Conservation (phyloP, 2,888 invertebrate species). For the Aproaerema taeniolella region DNA sequence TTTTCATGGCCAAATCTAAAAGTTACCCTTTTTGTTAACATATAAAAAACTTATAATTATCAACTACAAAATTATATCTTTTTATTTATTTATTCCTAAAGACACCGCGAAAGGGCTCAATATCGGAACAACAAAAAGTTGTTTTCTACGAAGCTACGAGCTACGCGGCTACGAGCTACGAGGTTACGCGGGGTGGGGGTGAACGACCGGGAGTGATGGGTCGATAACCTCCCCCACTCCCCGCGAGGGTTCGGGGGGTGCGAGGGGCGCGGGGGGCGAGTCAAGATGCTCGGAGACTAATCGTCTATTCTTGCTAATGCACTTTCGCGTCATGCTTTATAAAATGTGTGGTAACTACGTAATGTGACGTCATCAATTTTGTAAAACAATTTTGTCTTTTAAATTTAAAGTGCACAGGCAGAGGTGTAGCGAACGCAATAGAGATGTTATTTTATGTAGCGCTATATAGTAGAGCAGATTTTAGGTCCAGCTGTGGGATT, state of each 20-base stretch:
- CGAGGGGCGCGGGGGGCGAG: slow-evolving; percentile 36
- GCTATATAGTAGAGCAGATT: no score
- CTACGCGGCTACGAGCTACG: slow-evolving; percentile 23
- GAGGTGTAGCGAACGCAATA: no score
- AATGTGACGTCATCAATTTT: not conserved
- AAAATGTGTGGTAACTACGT: slow-evolving; percentile 1
- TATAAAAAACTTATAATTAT: no score
- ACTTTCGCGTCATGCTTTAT: slow-evolving; percentile 6
- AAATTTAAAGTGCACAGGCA: no score
- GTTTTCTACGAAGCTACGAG: slow-evolving; percentile 34
- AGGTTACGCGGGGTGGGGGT: slow-evolving; percentile 53
- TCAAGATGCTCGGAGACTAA: slow-evolving; percentile 30
- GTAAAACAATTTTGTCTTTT: no score
- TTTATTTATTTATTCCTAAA: no score
- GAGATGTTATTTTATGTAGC: no score
- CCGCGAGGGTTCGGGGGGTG: no score
- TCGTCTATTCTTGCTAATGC: slow-evolving; percentile 12
- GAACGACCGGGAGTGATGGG: slow-evolving; percentile 61
- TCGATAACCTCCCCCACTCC: slow-evolving; percentile 50
- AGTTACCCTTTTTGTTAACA: no score
- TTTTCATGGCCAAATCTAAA: no score
- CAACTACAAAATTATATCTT: no score
- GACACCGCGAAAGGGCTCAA: not conserved
- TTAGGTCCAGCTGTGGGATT: no score
- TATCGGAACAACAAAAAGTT: slow-evolving; percentile 31